A percentile compares a stretch with the other conserved stretches of the same genome.
Evolutionary conservation across 2,888 invertebrate species (phyloP).

Genomic region (Pterostichus madidus): DNA sequence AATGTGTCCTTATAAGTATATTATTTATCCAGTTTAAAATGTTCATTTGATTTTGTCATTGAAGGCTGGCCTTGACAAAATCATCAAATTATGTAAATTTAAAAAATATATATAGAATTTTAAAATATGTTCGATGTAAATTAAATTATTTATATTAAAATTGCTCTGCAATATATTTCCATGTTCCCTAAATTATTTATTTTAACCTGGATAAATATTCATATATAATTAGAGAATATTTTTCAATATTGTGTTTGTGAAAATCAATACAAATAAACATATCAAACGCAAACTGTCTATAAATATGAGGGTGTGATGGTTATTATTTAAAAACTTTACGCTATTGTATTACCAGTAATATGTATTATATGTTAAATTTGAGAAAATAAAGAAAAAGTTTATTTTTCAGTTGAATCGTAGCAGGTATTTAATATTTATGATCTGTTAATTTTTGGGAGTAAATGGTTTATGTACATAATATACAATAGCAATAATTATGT

Average conservation of each 20-base stretch:
- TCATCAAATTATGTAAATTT: constrained; percentile 10
- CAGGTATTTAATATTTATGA: constrained; percentile 42
- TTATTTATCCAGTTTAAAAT: constrained; percentile 59
- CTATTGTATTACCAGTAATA: constrained; percentile 55
- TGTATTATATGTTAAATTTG: constrained; percentile 59
- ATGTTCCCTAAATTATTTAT: constrained; percentile 1
- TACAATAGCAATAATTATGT: constrained; percentile 59
- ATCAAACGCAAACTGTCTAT: constrained; percentile 58
- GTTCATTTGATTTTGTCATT: constrained; percentile 56
- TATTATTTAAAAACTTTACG: constrained; percentile 54
- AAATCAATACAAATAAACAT: constrained; percentile 59
- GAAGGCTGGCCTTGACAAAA: constrained; percentile 62
- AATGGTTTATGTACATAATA: constrained; percentile 47
- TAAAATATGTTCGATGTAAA: not conserved
- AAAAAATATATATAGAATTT: constrained; percentile 24
- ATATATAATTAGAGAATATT: constrained; percentile 37
- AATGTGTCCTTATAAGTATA: constrained; percentile 5
- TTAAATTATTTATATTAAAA: constrained; percentile 12
- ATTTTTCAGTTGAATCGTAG: constrained; percentile 60
- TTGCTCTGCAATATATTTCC: not conserved
- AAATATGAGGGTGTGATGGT: constrained; percentile 37
- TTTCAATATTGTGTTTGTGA: constrained; percentile 47
- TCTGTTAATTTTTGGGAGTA: constrained; percentile 45
- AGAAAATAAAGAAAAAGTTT: constrained; percentile 58
- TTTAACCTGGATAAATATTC: constrained; percentile 60